Conservation (phyloP, 2,888 invertebrate genomes). For the Cepaea hortensis region DNA sequence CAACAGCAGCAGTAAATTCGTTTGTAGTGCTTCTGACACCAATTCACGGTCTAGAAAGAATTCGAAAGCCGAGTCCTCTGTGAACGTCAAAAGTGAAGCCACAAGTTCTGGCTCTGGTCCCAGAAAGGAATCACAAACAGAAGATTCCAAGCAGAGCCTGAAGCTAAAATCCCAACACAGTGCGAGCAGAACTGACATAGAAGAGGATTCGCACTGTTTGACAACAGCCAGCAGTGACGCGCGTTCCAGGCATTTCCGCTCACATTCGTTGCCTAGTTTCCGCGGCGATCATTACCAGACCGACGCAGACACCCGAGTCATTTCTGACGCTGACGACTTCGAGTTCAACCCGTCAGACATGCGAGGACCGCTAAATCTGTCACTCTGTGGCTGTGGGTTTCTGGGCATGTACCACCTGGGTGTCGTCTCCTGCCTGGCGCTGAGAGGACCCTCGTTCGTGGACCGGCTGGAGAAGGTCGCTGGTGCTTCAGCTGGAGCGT, state of each 20-base stretch:
- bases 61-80: neutral
- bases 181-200: constrained; percentile 36
- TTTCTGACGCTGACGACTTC: constrained; percentile 44
- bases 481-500: constrained; percentile 93
- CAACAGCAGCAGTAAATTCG: neutral
- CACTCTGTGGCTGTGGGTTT: constrained; percentile 99
- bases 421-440: constrained; percentile 95
- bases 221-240: constrained; percentile 34
- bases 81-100: neutral
- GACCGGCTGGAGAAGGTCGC: constrained; percentile 62
- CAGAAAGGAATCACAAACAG: neutral
- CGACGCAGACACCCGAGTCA: constrained; percentile 36
- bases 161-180: constrained; percentile 21
- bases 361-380: constrained; percentile 78
- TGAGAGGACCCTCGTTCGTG: constrained; percentile 91
- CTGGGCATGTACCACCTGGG: constrained; percentile 99
- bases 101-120: constrained; percentile 6
- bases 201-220: constrained; percentile 23
- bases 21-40: neutral
- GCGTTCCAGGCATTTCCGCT: neutral
- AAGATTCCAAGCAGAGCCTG: neutral
- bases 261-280: constrained; percentile 29
- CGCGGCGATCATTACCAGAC: neutral
- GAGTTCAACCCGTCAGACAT: constrained; percentile 40
- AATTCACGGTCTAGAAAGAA: neutral